Base-by-base conservation (phyloP, 2,888 invertebrate genomes). In the Macaria liturata region DNA sequence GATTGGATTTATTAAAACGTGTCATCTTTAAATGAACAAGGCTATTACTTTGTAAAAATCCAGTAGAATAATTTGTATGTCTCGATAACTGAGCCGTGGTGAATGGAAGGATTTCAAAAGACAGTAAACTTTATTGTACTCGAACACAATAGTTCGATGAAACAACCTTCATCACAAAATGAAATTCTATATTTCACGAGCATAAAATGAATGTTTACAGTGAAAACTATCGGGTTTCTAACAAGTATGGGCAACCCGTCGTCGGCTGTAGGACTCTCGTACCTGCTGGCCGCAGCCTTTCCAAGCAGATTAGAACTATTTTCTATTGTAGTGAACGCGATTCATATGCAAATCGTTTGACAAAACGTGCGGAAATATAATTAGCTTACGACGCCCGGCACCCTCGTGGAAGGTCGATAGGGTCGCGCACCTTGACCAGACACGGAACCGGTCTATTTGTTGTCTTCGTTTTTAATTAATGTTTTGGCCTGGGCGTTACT, bases 281-380 rank as follows among this genome's bases (percentile, higher is more conserved):
- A 78, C 80, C 80, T 81, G 75, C 72, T 51, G 66, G 51, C 59
- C 43, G 20, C 66, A 68, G 75, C 77, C 78, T 75, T 78, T 78
- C 70, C 70, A 60, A 62, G 62, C 71, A 78, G 87, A 87, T 86
- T 86, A 88, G 77, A 74, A 61, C 64, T 55, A 74, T 79, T 77
- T 75, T 70, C 86, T 81, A 87, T 88, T 90, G 85, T 89, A 77
- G 72, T 72, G 62, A 68, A 74, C 81, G 76, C 80, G 74, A 88
- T 90, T 90, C 89, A 78, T 82, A 90, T 91, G 89, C 88, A 89
- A 90, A 91, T 88, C 65, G 71, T 62, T 66, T 75, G 80, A 85
- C 91, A 85, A 87, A 88, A 89, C 88, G 91, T 90, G 91, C 86
- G 84, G 88, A 89, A 87, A 88, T 84, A 91, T 91, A 92, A 92